These are phyloP conservation scores for Crocuta crocuta DNA, from an alignment of 2,113 vertebrate genomes.

Conservation along the genomic window DNA sequence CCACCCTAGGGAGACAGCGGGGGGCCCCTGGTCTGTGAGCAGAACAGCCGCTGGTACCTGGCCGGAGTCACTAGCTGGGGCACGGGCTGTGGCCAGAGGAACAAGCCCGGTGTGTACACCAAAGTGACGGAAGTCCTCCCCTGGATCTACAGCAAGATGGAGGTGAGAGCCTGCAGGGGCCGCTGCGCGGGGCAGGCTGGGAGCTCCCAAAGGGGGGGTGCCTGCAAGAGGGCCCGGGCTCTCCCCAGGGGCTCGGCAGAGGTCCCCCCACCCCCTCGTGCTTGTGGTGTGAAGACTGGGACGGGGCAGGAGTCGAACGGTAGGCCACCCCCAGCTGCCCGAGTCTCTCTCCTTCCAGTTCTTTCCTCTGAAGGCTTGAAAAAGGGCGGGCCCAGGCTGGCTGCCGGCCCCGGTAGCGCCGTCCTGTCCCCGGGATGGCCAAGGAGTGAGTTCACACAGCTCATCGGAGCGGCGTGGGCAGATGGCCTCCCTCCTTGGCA, in stretches of 20 bases:
- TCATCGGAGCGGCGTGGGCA: fast-evolving
- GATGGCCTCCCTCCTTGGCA: not conserved
- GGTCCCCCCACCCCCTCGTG: fast-evolving
- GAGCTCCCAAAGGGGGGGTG: not conserved
- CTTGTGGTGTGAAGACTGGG: not conserved
- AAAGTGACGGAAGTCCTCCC: slow-evolving; percentile 88
- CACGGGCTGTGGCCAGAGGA: slow-evolving; percentile 90
- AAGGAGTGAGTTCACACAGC: not conserved
- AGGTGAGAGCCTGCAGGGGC: slow-evolving; percentile 85
- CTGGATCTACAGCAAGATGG: slow-evolving; percentile 95
- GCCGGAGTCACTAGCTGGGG: slow-evolving; percentile 96
- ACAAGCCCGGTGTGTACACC: slow-evolving; percentile 94
- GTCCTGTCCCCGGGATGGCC: not conserved
- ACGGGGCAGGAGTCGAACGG: not conserved
- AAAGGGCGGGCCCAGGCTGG: not conserved
- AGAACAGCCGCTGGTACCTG: slow-evolving; percentile 88
- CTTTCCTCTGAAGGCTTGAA: not conserved
- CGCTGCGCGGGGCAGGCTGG: fast-evolving
- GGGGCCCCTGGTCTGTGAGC: slow-evolving; percentile 93
- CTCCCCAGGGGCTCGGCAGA: not conserved
- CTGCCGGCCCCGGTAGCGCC: not conserved
- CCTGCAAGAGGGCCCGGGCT: not conserved
- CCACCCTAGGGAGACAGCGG: slow-evolving; percentile 94
- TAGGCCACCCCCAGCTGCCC: not conserved
- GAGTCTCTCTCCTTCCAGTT: not conserved